phyloP scores from a whole-genome alignment of 92 coral and sea anemone genomes.

The Zoanthus solanderi region DNA sequence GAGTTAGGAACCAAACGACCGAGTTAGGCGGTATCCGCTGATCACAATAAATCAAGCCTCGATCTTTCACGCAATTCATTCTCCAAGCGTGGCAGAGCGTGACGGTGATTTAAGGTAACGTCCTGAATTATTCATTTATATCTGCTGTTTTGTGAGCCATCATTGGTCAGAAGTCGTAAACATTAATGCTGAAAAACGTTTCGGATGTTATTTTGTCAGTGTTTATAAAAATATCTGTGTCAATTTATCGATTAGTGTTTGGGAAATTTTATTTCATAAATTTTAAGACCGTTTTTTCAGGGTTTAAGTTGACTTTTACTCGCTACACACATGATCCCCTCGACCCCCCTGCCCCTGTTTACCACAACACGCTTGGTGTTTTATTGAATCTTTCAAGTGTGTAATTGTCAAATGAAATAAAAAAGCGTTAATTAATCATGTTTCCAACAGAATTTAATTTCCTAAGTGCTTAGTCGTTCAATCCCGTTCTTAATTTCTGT shows the following conservation, averaged over 20 bases:
- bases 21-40: slow-evolving; percentile 18
- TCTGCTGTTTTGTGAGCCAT: slow-evolving; percentile 14
- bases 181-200: slow-evolving; percentile 13
- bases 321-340: too few species aligned
- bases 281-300: too few species aligned
- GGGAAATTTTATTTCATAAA: background rate
- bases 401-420: slow-evolving; percentile 8
- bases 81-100: slow-evolving; percentile 27
- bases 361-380: too few species aligned
- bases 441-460: background rate
- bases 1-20: slow-evolving; percentile 6
- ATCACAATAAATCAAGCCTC: slow-evolving; percentile 8
- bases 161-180: slow-evolving; percentile 16
- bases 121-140: slow-evolving; percentile 16
- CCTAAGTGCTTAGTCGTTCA: background rate
- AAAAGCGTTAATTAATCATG: background rate
- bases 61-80: background rate
- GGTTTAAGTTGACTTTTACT: too few species aligned
- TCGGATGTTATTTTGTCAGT: background rate
- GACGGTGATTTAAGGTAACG: background rate
- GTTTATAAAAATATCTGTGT: slow-evolving; percentile 4
- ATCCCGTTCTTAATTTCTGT: background rate
- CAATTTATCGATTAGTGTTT: slow-evolving; percentile 11
- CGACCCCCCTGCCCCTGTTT: too few species aligned
- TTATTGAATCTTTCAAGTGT: background rate